These are phyloP conservation scores for Enteromius treurensis DNA, from an alignment of 2,797 vertebrate genomes.

Conservation along the genomic window DNA sequence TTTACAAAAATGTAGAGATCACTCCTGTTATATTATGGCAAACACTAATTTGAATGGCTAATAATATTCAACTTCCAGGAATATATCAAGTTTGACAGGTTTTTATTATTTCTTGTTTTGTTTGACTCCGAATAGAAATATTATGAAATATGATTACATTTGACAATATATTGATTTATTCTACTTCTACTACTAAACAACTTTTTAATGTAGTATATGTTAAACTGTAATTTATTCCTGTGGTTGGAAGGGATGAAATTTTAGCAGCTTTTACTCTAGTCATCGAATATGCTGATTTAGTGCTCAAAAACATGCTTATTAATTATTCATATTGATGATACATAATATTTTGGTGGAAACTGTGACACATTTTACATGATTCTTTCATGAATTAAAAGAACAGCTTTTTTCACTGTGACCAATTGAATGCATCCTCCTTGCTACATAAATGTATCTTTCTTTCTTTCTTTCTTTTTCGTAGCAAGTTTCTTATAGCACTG, in stretches of 20 bases:
- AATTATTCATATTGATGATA: not conserved
- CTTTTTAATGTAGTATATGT: not conserved
- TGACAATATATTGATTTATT: not conserved
- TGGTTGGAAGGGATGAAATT: not conserved
- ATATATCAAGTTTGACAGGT: not conserved
- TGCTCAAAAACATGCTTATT: not conserved
- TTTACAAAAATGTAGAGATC: not conserved
- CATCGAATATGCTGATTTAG: not conserved
- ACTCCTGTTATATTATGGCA: not conserved
- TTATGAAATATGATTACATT: not conserved
- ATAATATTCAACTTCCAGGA: not conserved
- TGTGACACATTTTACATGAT: not conserved
- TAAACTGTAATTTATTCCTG: not conserved
- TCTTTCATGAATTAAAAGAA: not conserved
- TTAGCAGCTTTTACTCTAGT: not conserved
- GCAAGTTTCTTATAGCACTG: too few relatives aligned
- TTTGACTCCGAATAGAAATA: not conserved
- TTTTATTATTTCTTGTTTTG: not conserved
- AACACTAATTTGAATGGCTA: not conserved
- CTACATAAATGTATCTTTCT: not conserved
- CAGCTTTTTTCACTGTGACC: not conserved
- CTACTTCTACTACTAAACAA: not conserved
- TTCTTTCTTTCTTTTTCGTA: too few relatives aligned
- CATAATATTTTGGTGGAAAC: not conserved
- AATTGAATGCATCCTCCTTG: not conserved